phyloP scores from a whole-genome alignment of 2,797 vertebrate genomes.

The Pipistrellus kuhlii region DNA sequence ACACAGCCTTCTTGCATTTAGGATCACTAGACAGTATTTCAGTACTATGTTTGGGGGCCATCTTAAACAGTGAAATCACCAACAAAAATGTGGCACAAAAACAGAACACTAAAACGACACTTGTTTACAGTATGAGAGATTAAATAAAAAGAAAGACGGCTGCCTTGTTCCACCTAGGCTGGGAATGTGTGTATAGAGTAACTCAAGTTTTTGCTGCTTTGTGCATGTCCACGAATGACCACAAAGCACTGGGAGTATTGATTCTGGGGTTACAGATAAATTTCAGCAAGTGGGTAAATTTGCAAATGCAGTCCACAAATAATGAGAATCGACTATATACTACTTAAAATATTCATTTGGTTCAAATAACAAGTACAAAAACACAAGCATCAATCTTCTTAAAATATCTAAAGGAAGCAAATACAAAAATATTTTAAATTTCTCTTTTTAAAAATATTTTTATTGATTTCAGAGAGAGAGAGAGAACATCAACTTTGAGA shows the following conservation, averaged over 20 bases:
- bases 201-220: neutral
- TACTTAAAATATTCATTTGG: conserved; percentile 13
- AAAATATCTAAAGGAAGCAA: conserved; percentile 57
- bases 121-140: neutral
- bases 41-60: neutral
- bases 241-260: neutral
- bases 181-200: neutral
- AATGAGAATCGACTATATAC: conserved; percentile 14
- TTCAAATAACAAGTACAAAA: conserved; percentile 43
- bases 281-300: conserved; percentile 27
- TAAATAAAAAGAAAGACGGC: neutral
- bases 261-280: neutral
- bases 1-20: neutral
- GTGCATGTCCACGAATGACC: neutral
- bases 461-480: too few relatives aligned
- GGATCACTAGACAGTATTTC: neutral
- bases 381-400: conserved; percentile 25
- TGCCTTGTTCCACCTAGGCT: neutral
- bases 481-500: too few relatives aligned
- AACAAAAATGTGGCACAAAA: neutral
- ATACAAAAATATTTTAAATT: neutral
- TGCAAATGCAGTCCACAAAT: neutral
- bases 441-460: too few relatives aligned
- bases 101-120: neutral
- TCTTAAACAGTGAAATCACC: neutral